A percentile compares a stretch with the other conserved stretches of the same genome.
Evolutionary conservation across 1,140 invertebrate genomes (phyloP).

Genomic region (Melitaea cinxia): DNA sequence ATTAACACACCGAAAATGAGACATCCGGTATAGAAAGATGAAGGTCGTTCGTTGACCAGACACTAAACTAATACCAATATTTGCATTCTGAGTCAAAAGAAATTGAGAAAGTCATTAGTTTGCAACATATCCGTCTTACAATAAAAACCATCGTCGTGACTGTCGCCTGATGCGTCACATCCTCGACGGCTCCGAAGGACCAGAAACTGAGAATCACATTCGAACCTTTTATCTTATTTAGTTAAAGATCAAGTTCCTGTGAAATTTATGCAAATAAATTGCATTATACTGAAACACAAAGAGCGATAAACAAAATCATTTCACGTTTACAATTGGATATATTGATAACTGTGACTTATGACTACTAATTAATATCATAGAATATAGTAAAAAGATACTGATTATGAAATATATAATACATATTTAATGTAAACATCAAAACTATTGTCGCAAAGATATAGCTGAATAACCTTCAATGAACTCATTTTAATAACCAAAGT

Average conservation of each 20-base stretch:
- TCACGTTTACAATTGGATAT: background rate
- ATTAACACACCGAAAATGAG: background rate
- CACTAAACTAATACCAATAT: conserved; percentile 4
- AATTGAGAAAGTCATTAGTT: conserved; percentile 14
- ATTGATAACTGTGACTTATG: too few species aligned
- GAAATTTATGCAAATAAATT: background rate
- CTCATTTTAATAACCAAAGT: background rate
- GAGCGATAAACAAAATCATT: conserved; percentile 1
- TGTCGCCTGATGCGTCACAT: conserved; percentile 9
- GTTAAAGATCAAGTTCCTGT: background rate
- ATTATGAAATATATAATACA: too few species aligned
- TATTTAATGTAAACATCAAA: too few species aligned
- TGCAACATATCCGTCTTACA: conserved; percentile 14
- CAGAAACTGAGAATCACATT: background rate
- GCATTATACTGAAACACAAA: background rate
- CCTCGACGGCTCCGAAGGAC: background rate
- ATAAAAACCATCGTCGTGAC: conserved; percentile 6
- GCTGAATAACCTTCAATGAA: background rate
- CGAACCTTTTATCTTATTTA: background rate
- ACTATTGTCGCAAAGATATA: too few species aligned
- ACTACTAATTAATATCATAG: too few species aligned
- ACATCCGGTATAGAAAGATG: background rate
- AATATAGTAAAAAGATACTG: too few species aligned
- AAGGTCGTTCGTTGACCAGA: conserved; percentile 5
- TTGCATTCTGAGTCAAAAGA: conserved; percentile 15